These are phyloP conservation scores for Molossus molossus DNA, from an alignment of 2,797 vertebrate genomes.

Conservation along the genomic window DNA sequence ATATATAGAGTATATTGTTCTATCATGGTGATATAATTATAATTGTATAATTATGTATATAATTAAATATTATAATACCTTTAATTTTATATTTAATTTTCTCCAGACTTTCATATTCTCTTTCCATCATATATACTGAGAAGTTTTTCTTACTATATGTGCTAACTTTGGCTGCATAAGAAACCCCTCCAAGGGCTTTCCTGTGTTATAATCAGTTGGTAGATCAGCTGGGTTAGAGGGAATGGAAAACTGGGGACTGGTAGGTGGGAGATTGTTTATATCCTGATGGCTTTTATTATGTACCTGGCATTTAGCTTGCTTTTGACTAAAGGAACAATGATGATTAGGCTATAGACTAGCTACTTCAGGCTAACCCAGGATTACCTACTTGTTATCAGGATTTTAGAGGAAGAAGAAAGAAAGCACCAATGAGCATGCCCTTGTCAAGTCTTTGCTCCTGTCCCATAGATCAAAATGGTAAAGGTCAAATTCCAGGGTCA, in stretches of 20 bases:
- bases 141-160: neutral
- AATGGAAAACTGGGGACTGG: too few species aligned
- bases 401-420: neutral
- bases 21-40: neutral
- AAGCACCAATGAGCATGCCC: neutral
- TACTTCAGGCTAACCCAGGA: neutral
- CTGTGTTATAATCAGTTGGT: neutral
- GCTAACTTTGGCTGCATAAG: neutral
- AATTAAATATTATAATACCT: neutral
- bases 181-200: neutral
- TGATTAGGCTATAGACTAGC: neutral
- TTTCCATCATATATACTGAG: neutral
- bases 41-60: neutral
- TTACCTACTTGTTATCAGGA: neutral
- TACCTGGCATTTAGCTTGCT: neutral
- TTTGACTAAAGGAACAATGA: neutral
- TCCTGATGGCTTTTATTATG: neutral
- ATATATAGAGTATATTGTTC: neutral
- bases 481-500: neutral
- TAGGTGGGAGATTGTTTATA: accelerated
- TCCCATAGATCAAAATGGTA: neutral
- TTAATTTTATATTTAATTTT: neutral
- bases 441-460: neutral
- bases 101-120: neutral
- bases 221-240: neutral